Evolutionary conservation across 2,797 vertebrate genomes (phyloP), one percentile per base, ranked within the genome.

Genomic region (Diceros bicornis): DNA sequence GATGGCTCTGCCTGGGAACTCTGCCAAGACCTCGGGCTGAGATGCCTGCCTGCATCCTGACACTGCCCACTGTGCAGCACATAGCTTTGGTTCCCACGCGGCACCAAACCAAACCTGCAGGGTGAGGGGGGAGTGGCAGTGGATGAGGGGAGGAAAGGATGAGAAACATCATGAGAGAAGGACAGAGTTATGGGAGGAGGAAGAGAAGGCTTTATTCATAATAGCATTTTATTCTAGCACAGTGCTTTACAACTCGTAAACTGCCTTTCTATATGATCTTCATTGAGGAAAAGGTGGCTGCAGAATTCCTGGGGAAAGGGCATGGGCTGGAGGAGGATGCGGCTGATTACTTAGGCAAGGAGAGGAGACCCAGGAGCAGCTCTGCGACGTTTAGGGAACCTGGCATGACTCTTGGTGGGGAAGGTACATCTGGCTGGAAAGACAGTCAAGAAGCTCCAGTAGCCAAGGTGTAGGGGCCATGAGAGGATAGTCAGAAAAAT

Each of bases 1-100:
- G 99, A 52, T 99, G 99, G 99, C 98, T 99, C 78, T 99, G 98
- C 11, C 92, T 99, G 7, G 99, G 99, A 74, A 98, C 98, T 12
- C 97, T 99, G 98, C 99, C 99, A 1, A 98, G 97, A n/a, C 98
- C 99, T 59, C 98, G 98, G 6, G 98, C 98, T 1, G 99, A 99
- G 89, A 97, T 99, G 91, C 97, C 97, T 32, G 99, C 98, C 50
- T 99, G 99, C 55, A 89, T 99, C 96, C 97, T 99, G 96, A 98
- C 95, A 13, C 72, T 98, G 14, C 97, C 98, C 6, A 12, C 97
- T 0, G 97, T 98, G 37, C 86, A 98, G 90, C 98, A 97, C 52
- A 32, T 61, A 23, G n/a, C 68, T 68, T 50, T 78, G 18, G 85
- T 44, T 34, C 29, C 96, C 41, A 88, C 61, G 20, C 14, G 5